Evolutionary conservation across 1,140 invertebrate species (phyloP).

Genomic region (Contarinia nasturtii): DNA sequence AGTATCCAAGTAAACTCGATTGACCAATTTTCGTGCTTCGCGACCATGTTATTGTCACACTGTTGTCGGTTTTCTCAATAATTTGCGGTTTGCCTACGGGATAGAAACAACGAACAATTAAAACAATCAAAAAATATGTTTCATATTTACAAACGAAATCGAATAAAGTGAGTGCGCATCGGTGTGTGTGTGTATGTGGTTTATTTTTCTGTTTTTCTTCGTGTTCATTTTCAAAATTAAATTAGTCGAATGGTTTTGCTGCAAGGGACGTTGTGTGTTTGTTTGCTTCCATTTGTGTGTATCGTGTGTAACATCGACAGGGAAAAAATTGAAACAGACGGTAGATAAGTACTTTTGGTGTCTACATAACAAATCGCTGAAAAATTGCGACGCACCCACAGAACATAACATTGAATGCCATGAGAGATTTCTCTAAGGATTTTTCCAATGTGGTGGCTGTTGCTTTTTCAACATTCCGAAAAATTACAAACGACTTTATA

Average conservation of each 20-base stretch:
- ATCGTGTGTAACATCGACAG: no score
- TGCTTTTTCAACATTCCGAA: no score
- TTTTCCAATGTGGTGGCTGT: no score
- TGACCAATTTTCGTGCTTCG: conserved; percentile 58
- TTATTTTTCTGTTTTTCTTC: background rate
- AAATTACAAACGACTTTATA: no score
- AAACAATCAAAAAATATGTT: no score
- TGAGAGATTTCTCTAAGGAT: background rate
- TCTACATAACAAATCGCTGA: background rate
- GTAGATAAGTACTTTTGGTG: no score
- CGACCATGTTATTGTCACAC: conserved; percentile 64
- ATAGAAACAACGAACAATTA: no score
- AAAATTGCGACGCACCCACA: background rate
- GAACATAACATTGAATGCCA: background rate
- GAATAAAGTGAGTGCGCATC: no score
- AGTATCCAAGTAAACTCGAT: conserved; percentile 63
- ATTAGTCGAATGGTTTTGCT: background rate
- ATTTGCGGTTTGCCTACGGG: conserved; percentile 39
- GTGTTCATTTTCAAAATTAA: background rate
- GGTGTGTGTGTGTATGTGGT: background rate
- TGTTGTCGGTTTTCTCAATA: conserved; percentile 53
- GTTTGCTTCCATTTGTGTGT: background rate
- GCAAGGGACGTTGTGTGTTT: background rate
- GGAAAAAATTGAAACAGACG: no score
- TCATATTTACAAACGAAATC: no score